Base-by-base conservation (phyloP, 2,888 invertebrate species). In the Bombylius major region DNA sequence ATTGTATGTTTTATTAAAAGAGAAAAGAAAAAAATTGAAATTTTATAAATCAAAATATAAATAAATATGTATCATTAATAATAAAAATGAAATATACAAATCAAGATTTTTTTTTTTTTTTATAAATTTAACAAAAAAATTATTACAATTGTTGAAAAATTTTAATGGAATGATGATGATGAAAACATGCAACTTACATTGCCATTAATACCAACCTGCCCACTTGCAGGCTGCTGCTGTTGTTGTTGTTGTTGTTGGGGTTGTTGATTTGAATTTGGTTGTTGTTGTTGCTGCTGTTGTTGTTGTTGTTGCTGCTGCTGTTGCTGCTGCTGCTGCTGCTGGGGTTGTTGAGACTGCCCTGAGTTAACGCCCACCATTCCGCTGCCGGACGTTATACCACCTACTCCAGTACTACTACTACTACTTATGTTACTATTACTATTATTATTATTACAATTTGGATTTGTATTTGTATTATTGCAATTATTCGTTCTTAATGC, bases 281-380 rank as follows among this genome's bases (percentile, higher is more conserved):
- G 56, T 68, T 69, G 71, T 70, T 71, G 69, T 70, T 67, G 70
- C 67, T 69, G 68, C 70, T 72, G 71, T 68, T 71, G 58, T 47
- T 56, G 60, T 55, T 59, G 56, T 57, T 58, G 54, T 33, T 57
- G 49, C 53, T 70, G 69, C 70, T 61, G 62, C 58, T 62, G 58
- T 52, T 58, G 57, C 56, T 60, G 57, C 55, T 61, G 61, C 31
- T 51, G 57, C 34, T 69, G 58, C 70, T 61, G 63, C 59, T 62
- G 58, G 55, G 58, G 58, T 57, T 61, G 58, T 56, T 61, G 59
- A 65, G 45, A 45, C 31, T 47, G 55, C n/a, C 65, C 36, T 36
- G 51, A 33, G 48, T 50, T 47, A 14, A 54, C 69, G 57, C 58
- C 60, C 47, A 58, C 61, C 59, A 61, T 61, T 46, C 60, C 59